These are phyloP conservation scores for Penaeus japonicus DNA, from an alignment of 1,140 invertebrate genomes.

Conservation along the genomic window DNA sequence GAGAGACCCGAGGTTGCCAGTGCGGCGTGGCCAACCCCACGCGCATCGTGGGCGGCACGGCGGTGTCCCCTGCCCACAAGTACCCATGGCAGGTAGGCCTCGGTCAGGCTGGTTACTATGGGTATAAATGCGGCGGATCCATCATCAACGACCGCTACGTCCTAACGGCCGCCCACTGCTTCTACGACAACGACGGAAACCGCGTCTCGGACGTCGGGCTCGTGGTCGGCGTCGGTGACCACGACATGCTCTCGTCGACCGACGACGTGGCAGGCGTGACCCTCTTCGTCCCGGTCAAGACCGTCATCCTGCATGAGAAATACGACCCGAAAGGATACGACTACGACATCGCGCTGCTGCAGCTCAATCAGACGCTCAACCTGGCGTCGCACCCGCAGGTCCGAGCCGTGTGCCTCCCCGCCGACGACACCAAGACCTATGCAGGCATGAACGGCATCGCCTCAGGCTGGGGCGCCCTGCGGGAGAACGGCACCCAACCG, in stretches of 20 bases:
- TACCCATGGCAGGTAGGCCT: conserved; percentile 58
- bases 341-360: conserved; percentile 63
- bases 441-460: conserved; percentile 23
- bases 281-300: background rate
- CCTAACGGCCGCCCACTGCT: conserved; percentile 57
- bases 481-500: conserved; percentile 13
- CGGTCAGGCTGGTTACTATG: background rate
- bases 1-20: background rate
- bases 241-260: background rate
- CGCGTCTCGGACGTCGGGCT: background rate
- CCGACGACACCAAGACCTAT: conserved; percentile 10
- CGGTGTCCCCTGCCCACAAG: conserved; percentile 14
- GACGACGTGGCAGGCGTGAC: conserved; percentile 15
- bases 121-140: conserved; percentile 47
- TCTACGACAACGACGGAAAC: background rate
- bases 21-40: conserved; percentile 14
- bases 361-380: conserved; percentile 19
- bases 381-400: background rate
- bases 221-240: conserved; percentile 25
- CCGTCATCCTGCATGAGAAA: background rate
- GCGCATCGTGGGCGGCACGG: conserved; percentile 61
- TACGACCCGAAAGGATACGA: background rate
- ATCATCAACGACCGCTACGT: conserved; percentile 46
- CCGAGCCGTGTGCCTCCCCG: conserved; percentile 52
- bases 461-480: conserved; percentile 60